Percentiles rank a stretch among this genome's conserved stretches.
Conservation (phyloP, 2,797 vertebrate genomes). For the Anguilla marmorata region DNA sequence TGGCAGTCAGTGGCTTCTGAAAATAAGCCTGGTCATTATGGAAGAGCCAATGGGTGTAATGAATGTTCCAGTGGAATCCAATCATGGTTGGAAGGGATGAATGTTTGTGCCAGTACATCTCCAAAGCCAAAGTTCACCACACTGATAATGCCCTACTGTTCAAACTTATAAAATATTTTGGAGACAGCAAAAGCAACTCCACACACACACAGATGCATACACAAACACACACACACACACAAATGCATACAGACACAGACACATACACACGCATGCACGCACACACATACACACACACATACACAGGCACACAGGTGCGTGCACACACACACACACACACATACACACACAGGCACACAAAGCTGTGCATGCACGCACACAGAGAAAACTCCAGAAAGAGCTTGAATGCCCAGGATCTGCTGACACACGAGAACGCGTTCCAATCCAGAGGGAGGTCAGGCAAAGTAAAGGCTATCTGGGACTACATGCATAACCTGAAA, state of each 20-base stretch:
- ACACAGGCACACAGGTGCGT: neutral
- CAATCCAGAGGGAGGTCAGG: neutral
- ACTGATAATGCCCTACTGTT: no score
- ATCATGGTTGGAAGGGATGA: no score
- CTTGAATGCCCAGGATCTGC: slow-evolving; percentile 1
- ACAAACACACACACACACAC: neutral
- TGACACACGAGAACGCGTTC: neutral
- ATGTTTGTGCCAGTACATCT: no score
- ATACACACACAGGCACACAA: neutral
- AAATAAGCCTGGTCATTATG: no score
- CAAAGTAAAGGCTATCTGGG: neutral
- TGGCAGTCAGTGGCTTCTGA: no score
- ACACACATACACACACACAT: neutral
- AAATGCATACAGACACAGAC: no score
- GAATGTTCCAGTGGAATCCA: no score
- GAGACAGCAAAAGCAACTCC: neutral
- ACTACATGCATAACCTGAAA: neutral
- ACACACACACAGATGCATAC: no score
- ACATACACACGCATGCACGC: no score
- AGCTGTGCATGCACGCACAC: neutral
- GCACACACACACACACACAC: neutral
- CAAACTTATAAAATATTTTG: no score
- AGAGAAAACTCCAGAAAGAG: slow-evolving; percentile 1
- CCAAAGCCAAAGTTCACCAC: no score
- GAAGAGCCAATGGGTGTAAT: no score